These are phyloP conservation scores for Todiramphus chloris DNA, from an alignment of 2,113 vertebrate genomes.

Conservation along the genomic window DNA sequence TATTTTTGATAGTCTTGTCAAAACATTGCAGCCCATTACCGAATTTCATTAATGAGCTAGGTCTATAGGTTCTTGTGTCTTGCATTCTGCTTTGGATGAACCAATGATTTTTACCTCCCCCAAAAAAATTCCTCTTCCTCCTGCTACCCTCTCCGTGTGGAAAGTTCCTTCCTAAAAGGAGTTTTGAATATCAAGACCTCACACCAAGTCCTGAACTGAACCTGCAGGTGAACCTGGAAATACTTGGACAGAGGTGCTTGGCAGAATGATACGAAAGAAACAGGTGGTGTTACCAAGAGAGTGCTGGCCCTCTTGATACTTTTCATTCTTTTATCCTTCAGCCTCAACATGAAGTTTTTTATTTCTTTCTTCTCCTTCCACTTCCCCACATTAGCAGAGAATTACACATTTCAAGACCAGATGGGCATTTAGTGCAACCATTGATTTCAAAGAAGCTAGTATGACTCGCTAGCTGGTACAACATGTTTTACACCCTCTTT, in stretches of 20 bases:
- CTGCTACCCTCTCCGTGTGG: neutral
- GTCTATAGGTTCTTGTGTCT: neutral
- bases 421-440: neutral
- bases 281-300: neutral
- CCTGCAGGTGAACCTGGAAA: neutral
- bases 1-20: neutral
- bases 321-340: neutral
- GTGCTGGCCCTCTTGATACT: neutral
- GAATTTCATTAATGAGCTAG: neutral
- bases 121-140: neutral
- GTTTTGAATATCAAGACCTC: neutral
- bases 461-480: neutral
- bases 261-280: neutral
- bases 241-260: neutral
- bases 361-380: neutral
- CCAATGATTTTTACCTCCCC: neutral
- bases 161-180: neutral
- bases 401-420: neutral
- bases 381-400: neutral
- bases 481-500: neutral
- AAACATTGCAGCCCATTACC: neutral
- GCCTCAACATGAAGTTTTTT: neutral
- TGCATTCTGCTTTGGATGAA: neutral
- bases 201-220: neutral
- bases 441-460: neutral